Evolutionary conservation across 1,140 invertebrate genomes (phyloP), one percentile per base, ranked within the genome.

Genomic region (Radopholus similis): DNA sequence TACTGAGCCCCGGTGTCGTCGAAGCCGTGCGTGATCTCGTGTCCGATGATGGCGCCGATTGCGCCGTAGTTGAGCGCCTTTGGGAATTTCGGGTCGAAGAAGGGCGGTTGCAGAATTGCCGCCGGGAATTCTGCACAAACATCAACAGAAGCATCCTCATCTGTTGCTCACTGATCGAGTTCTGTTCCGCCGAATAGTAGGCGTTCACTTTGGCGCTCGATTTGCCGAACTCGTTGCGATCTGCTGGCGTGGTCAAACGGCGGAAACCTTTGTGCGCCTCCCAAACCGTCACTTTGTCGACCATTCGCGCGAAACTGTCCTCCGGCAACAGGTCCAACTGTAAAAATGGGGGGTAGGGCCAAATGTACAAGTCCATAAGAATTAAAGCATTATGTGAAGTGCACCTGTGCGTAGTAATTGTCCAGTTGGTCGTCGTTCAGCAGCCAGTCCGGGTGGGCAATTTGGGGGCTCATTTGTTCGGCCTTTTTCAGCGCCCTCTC

Each of bases 51-150:
- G 47, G 84, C 83, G 11, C 85, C 84, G 75, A 85, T 85, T 21
- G 82, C 83, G 55, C 84, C 84, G 78, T 83, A 85, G 65, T 85
- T 85, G 4, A 80, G 11, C 8, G 75, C 76, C 91, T 75, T 75
- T 18, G 75, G 75, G 34, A 75, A 75, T 9, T 60, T 18, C 11
- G 21, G 42, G 34, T 78, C 68, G 40, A 81, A 78, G 66, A 78
- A 78, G 8, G 76, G 76, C 21, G 75, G 53, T 60, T 81, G 76
- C 26, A 78, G 73, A 42, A 78, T 78, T 11, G 72, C 77, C 13
- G 76, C 78, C 8, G 78, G 76, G 44, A 78, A 62, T 1, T 35
- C 59, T 62, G 30, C 40, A 62, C 13, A n/a, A n/a, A n/a, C n/a
- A n/a, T n/a, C n/a, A n/a, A n/a, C n/a, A n/a, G n/a, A n/a, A n/a